phyloP scores from a whole-genome alignment of 2,888 invertebrate genomes.

The Julus scandinavius region DNA sequence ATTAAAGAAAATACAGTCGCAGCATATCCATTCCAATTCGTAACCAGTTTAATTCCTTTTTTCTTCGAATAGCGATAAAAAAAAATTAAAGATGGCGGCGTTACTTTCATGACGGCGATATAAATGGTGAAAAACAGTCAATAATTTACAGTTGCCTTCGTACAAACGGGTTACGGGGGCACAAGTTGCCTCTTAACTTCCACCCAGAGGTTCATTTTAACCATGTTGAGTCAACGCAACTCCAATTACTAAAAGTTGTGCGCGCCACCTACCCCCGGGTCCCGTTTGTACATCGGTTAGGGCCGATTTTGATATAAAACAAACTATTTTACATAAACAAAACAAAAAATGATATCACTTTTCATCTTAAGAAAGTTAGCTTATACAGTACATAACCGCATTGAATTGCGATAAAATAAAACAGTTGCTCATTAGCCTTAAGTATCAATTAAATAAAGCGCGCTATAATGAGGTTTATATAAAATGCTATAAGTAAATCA shows the following conservation, averaged over 20 bases:
- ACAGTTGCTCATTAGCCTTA: background rate
- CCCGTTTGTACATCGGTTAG: background rate
- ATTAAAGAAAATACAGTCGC: conserved; percentile 27
- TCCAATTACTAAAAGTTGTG: background rate
- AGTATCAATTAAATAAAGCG: conserved; percentile 33
- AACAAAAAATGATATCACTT: conserved; percentile 8
- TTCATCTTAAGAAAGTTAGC: conserved; percentile 6
- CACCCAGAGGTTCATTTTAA: too few relatives aligned
- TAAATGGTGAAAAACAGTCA: background rate
- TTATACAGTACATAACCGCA: background rate
- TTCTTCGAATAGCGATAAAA: conserved; percentile 10
- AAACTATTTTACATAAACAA: background rate
- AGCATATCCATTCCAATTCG: background rate
- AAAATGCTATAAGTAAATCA: conserved; percentile 12
- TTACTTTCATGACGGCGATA: background rate
- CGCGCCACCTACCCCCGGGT: background rate
- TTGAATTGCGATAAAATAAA: background rate
- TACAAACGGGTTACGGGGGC: background rate
- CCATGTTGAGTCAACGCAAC: background rate
- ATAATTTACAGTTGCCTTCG: conserved; percentile 3
- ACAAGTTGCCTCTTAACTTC: too few relatives aligned
- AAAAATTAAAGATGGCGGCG: conserved; percentile 13
- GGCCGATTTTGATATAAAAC: background rate
- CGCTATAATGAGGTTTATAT: background rate
- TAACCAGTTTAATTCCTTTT: conserved; percentile 2